phyloP scores from a whole-genome alignment of 2,797 vertebrate genomes.

The Catharus ustulatus region DNA sequence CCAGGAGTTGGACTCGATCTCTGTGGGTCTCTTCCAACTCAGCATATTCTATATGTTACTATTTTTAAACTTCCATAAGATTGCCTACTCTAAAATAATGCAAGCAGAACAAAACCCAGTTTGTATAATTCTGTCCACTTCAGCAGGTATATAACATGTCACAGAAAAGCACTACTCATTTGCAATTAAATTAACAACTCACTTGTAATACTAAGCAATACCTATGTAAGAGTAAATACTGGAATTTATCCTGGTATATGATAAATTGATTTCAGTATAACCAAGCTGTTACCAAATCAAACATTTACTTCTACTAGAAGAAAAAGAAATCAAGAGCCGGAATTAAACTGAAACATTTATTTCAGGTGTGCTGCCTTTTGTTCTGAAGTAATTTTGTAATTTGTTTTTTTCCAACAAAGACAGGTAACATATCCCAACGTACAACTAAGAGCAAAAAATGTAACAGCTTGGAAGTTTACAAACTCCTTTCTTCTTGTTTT shows the following conservation, averaged over 20 bases:
- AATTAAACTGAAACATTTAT: not conserved
- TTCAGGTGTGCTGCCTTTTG: not conserved
- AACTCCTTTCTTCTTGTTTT: not conserved
- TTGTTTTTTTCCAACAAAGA: not conserved
- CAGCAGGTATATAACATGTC: not conserved
- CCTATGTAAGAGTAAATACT: not conserved
- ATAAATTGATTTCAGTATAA: not conserved
- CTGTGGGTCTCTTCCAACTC: not conserved
- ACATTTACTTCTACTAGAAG: not conserved
- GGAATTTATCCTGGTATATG: not conserved
- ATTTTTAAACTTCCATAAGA: not conserved
- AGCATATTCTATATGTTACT: not conserved
- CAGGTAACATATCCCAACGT: not conserved
- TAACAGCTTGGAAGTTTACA: not conserved
- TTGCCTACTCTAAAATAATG: not conserved
- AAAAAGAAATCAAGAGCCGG: not conserved
- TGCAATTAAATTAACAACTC: not conserved
- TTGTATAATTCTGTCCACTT: not conserved
- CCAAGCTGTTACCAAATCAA: not conserved
- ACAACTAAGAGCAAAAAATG: not conserved
- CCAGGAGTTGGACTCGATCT: not conserved
- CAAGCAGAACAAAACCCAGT: not conserved
- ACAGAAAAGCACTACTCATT: not conserved
- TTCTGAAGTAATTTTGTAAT: not conserved
- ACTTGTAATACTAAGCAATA: not conserved